Percentiles rank a stretch among this genome's conserved stretches.
phyloP scores from a whole-genome alignment of 1,140 invertebrate species.

The Xylocopa sonorina region DNA sequence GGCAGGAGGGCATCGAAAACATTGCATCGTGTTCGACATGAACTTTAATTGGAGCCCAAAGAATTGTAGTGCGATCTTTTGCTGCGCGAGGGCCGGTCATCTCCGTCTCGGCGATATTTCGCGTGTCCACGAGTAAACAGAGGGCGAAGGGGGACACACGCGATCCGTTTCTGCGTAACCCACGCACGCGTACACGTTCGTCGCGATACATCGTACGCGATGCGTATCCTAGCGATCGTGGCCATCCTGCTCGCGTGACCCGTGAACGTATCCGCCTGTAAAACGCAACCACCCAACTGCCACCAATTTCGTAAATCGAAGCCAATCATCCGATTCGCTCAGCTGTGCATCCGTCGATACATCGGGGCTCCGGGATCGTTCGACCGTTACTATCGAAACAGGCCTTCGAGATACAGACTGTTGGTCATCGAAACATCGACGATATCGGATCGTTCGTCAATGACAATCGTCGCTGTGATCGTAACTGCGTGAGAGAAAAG shows the following conservation, averaged over 20 bases:
- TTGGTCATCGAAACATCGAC: background rate
- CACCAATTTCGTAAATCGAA: background rate
- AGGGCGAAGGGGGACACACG: slow-evolving; percentile 37
- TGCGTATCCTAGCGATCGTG: slow-evolving; percentile 11
- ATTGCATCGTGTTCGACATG: background rate
- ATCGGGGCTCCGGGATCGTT: background rate
- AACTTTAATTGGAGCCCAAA: background rate
- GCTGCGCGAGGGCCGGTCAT: background rate
- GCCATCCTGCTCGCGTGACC: slow-evolving; percentile 6
- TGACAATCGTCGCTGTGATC: background rate
- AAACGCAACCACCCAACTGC: background rate
- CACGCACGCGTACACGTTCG: slow-evolving; percentile 49
- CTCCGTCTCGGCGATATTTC: background rate
- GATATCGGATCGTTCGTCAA: background rate
- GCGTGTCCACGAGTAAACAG: slow-evolving; percentile 38
- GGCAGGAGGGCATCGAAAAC: background rate
- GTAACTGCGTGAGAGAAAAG: background rate
- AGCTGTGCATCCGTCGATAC: background rate
- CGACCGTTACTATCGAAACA: background rate
- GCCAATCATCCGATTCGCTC: background rate
- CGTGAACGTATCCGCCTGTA: background rate
- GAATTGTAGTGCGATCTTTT: background rate
- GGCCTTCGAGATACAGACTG: background rate
- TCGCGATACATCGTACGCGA: slow-evolving; percentile 5
- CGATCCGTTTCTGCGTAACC: slow-evolving; percentile 40